A percentile compares a stretch with the other conserved stretches of the same genome.
Conservation (phyloP, 2,888 invertebrate species). For the Coelopa pilipes region DNA sequence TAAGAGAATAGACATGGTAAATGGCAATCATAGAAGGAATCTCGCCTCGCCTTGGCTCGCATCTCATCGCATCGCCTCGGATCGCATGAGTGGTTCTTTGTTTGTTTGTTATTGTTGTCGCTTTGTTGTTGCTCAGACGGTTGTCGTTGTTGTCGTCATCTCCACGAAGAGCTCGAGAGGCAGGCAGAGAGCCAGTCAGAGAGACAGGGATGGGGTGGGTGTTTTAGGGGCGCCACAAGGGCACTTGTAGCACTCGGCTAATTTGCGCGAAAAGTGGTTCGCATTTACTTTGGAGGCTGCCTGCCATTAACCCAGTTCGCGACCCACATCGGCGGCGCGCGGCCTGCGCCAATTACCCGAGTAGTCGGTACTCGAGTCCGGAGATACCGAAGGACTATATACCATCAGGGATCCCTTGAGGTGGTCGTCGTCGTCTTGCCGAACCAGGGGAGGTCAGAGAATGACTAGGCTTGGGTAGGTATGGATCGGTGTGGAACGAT, state of each 20-base stretch:
- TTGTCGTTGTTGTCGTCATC: no score
- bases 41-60: constrained; percentile 15
- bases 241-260: constrained; percentile 1
- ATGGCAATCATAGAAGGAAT: constrained; percentile 8
- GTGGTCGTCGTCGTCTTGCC: no score
- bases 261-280: constrained; percentile 5
- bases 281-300: background rate
- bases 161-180: no score
- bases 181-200: no score
- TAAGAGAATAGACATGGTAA: background rate
- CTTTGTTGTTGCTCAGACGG: no score
- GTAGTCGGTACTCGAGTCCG: background rate
- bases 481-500: no score
- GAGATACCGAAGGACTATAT: no score
- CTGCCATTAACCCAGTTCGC: background rate
- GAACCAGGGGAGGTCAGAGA: no score
- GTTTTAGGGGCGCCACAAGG: background rate
- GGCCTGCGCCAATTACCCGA: background rate
- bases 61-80: background rate
- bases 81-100: background rate
- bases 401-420: no score
- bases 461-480: no score
- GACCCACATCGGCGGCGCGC: background rate
- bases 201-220: background rate
- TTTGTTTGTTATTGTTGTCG: constrained; percentile 9